These are phyloP conservation scores for Diloba caeruleocephala DNA, from an alignment of 2,888 invertebrate genomes.

Conservation along the genomic window DNA sequence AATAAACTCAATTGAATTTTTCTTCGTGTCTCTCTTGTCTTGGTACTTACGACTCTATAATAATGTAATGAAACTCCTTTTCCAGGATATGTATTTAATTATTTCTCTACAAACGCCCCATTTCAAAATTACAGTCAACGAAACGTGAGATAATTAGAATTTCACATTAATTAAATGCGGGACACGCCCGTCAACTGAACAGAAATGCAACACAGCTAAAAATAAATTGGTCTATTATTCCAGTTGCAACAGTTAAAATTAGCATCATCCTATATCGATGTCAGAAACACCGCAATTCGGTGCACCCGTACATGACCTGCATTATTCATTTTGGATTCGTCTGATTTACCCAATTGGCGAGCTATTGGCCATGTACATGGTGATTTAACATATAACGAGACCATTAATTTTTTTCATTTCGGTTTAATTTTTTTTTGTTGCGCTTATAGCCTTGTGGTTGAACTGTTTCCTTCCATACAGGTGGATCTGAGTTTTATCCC, in stretches of 20 bases:
- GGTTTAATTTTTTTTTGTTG: no score
- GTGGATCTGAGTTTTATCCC: no score
- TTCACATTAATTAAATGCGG: constrained; percentile 37
- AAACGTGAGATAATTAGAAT: constrained; percentile 44
- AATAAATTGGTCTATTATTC: constrained; percentile 59
- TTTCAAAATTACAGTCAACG: constrained; percentile 18
- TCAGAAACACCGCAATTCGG: constrained; percentile 55
- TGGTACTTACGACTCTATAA: no score
- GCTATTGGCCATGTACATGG: constrained; percentile 37
- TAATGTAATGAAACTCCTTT: no score
- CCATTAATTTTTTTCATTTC: constrained; percentile 14
- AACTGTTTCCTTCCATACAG: no score
- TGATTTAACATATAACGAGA: constrained; percentile 23
- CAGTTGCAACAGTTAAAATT: constrained; percentile 51
- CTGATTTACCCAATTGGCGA: constrained; percentile 50
- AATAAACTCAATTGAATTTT: no score
- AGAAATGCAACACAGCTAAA: constrained; percentile 49
- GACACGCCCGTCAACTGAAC: constrained; percentile 28
- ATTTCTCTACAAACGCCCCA: constrained; percentile 11
- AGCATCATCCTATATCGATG: constrained; percentile 60
- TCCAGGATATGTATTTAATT: constrained; percentile 8
- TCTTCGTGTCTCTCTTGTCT: no score
- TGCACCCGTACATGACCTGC: constrained; percentile 56
- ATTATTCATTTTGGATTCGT: constrained; percentile 58
- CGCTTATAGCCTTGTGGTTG: no score